Percentiles rank a stretch among this genome's conserved stretches.
Evolutionary conservation across 2,888 invertebrate genomes (phyloP).

Genomic region (Xanthia togata): DNA sequence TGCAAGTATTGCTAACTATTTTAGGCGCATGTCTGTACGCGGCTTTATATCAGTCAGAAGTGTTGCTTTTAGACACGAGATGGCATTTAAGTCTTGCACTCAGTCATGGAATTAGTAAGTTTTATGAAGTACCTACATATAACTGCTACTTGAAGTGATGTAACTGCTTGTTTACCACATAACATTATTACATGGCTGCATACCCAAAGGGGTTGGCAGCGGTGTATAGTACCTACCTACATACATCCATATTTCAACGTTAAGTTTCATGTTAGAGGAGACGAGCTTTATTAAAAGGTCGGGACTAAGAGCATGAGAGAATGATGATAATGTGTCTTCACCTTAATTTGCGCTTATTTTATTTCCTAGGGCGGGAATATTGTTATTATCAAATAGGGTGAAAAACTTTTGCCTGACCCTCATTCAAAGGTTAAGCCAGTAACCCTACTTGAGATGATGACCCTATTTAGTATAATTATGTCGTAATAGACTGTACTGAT

Average conservation of each 20-base stretch:
- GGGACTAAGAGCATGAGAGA: background rate
- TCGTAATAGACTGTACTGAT: no score
- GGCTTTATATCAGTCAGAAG: background rate
- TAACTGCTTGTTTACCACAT: background rate
- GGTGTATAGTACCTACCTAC: background rate
- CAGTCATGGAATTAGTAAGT: no score
- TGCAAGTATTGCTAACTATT: background rate
- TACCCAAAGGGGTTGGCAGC: background rate
- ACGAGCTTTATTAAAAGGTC: background rate
- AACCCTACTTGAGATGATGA: no score
- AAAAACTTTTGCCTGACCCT: background rate
- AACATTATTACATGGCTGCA: background rate
- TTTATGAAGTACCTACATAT: no score
- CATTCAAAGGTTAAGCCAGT: background rate
- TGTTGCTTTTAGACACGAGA: conserved; percentile 1
- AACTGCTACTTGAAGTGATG: background rate
- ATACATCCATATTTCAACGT: background rate
- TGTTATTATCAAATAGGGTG: background rate
- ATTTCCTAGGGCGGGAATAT: background rate
- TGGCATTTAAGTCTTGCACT: background rate
- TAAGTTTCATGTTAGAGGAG: background rate
- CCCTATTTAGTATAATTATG: no score
- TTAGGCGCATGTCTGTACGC: no score
- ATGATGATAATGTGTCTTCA: background rate
- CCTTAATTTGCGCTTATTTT: background rate